Percentiles rank a stretch among this genome's conserved stretches.
phyloP scores from a whole-genome alignment of 2,113 vertebrate genomes.

The Phylloscopus whistleri region DNA sequence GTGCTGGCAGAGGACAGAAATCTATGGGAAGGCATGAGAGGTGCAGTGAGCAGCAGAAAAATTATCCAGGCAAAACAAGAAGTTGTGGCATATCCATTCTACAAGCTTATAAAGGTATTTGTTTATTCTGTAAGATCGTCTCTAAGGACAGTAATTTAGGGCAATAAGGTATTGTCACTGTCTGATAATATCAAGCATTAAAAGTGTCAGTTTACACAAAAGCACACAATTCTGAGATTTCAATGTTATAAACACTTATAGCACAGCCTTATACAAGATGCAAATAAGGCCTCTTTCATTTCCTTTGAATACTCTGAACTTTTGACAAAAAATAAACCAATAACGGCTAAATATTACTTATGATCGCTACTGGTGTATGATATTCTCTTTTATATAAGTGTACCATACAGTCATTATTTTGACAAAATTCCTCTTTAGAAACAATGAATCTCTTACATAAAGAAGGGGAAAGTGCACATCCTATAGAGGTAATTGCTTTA shows the following conservation, averaged over 20 bases:
- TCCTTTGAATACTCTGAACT: not conserved
- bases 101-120: not conserved
- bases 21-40: rapidly evolving
- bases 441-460: not conserved
- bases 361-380: not conserved
- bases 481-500: slow-evolving; percentile 9
- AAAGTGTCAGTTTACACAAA: not conserved
- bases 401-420: not conserved
- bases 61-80: not conserved
- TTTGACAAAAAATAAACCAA: not conserved
- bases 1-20: not conserved
- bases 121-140: not conserved
- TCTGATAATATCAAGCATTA: not conserved
- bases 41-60: not conserved
- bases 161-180: not conserved
- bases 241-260: not conserved
- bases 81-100: not conserved
- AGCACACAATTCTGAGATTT: not conserved
- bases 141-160: not conserved
- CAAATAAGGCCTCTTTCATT: not conserved
- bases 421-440: not conserved
- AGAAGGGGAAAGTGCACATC: not conserved
- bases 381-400: not conserved
- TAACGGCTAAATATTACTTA: not conserved
- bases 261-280: not conserved